Percentiles rank a stretch among this genome's conserved stretches.
These are phyloP conservation scores for Probaryconus sp. DNA, from an alignment of 1,140 invertebrate genomes.

Conservation along the genomic window DNA sequence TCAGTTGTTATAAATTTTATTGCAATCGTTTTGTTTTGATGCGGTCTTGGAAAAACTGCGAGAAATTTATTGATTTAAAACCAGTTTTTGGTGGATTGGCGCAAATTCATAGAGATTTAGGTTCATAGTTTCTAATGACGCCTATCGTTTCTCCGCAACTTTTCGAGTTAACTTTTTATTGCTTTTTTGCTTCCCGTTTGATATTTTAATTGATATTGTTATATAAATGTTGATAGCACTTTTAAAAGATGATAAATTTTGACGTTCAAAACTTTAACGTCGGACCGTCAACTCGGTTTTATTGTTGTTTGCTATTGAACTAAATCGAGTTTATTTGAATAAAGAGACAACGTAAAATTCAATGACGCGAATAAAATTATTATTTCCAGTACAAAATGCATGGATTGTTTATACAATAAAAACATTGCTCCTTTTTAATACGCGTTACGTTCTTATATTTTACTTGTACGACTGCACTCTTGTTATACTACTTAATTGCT, in stretches of 20 bases:
- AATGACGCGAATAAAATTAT: conserved; percentile 6
- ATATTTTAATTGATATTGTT: conserved; percentile 17
- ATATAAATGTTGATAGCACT: conserved; percentile 9
- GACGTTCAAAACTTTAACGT: conserved; percentile 26
- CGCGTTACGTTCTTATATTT: too few species aligned
- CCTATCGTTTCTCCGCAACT: too few species aligned
- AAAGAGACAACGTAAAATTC: conserved; percentile 6
- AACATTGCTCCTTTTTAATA: too few species aligned
- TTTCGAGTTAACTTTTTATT: not conserved
- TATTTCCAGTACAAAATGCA: too few species aligned
- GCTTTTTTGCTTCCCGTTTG: conserved; percentile 15
- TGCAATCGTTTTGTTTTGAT: conserved; percentile 19
- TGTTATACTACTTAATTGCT: too few species aligned
- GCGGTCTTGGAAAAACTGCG: not conserved
- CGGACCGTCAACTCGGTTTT: conserved; percentile 1
- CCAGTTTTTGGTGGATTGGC: not conserved
- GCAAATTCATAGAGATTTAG: not conserved
- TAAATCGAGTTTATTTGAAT: conserved; percentile 16
- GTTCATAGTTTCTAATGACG: too few species aligned
- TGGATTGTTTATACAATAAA: too few species aligned
- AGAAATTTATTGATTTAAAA: conserved; percentile 31
- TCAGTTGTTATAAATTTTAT: conserved; percentile 18
- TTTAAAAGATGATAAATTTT: conserved; percentile 35
- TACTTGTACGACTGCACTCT: too few species aligned
- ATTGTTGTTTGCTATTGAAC: conserved; percentile 10